A percentile compares a stretch with the other conserved stretches of the same genome.
Evolutionary conservation across 2,113 vertebrate species (phyloP).

Genomic region (Strix aluco): DNA sequence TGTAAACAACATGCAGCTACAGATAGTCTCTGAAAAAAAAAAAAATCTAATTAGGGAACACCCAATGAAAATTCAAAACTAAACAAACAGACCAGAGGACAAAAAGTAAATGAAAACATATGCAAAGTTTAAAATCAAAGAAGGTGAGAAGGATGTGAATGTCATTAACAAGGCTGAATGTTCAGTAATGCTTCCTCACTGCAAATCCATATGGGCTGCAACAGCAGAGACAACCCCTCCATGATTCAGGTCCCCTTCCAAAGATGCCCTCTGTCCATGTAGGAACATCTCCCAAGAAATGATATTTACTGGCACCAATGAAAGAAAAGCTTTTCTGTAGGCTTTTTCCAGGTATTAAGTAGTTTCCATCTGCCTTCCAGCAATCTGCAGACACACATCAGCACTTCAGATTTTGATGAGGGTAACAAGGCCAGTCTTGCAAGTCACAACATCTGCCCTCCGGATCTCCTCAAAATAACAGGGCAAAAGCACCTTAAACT

Average conservation of each 20-base stretch:
- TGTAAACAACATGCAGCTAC: background rate
- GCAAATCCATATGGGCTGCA: background rate
- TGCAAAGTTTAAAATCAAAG: background rate
- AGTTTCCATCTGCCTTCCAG: background rate
- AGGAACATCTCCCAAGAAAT: background rate
- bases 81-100: background rate
- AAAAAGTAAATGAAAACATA: background rate
- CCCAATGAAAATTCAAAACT: background rate
- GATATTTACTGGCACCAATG: too few relatives aligned
- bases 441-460: background rate
- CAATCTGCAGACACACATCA: background rate
- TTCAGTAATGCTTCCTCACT: fast-evolving
- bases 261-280: fast-evolving
- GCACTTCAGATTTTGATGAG: background rate
- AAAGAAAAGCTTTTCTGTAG: background rate
- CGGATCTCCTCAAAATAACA: background rate
- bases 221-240: background rate
- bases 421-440: background rate
- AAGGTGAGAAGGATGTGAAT: background rate
- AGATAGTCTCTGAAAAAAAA: background rate
- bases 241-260: background rate
- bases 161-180: background rate
- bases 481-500: background rate
- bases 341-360: background rate
- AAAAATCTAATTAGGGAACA: background rate